Base-by-base conservation (phyloP, 2,888 invertebrate genomes). In the Philaethria dido region DNA sequence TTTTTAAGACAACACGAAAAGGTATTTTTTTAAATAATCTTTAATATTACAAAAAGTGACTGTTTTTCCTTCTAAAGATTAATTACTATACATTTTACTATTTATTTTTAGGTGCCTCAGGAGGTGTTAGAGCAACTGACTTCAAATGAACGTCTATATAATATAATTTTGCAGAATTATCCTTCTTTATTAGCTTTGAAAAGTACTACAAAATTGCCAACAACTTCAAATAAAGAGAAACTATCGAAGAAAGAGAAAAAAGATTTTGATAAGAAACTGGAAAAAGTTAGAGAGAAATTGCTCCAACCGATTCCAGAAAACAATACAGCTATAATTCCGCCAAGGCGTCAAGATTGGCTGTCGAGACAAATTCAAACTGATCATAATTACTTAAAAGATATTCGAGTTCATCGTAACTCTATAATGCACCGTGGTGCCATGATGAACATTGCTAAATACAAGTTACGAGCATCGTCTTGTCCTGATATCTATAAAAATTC, bases 401-500 rank as follows among this genome's bases (percentile, higher is more conserved):
- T 96, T 57, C 90, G 94, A 75, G 93, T 96, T 8, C 97, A 96
- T 81, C 94, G 97, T 75, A 96, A 97, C 82, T 97, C 97, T 2
- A 95, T 98, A 64, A 96, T 97, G 93, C 97, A 97, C 84, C 95
- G 97, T 50, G 97, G 97, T 22, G 97, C 97, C 62, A 96, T 97
- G 93, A 93, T 98, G 82, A 97, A 97, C 81, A 95, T 96, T 71
- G 95, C 96, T 72, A 96, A 97, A 74, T 97, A 98, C 84, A 94
- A 96, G 67, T 88, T 98, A 65, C 93, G 96, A 62, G 97, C 98
- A 1, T 97, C 97, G n/a, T 98, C 98, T 54, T 98, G 98, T 82
- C 98, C 98, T 0, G 96, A 98, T 85, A 97, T 98, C 79, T 97
- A 96, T 80, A 94, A 95, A 73, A 97, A 97, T 82, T 97, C 97